phyloP scores from a whole-genome alignment of 2,888 invertebrate species.

The Dexiosoma caninum region DNA sequence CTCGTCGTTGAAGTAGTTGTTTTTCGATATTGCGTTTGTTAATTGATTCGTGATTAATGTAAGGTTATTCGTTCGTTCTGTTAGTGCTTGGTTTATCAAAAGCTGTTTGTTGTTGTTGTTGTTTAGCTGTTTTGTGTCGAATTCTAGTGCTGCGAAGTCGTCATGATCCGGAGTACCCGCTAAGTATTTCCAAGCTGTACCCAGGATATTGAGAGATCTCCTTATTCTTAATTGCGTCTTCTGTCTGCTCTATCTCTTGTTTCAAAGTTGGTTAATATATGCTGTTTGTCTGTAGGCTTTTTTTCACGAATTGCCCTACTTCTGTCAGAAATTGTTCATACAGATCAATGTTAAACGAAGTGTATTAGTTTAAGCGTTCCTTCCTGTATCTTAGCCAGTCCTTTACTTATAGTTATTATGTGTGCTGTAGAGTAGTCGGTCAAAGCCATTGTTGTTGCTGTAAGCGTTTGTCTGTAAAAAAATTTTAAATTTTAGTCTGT shows the following conservation, averaged over 20 bases:
- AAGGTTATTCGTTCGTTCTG: too few species aligned
- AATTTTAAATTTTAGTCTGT: not conserved
- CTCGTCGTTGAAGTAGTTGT: too few species aligned
- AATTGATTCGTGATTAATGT: too few species aligned
- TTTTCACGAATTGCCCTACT: not conserved
- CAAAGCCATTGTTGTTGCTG: not conserved
- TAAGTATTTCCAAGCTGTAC: too few species aligned
- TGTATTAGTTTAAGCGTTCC: not conserved
- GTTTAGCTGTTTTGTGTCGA: too few species aligned
- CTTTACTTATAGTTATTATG: not conserved
- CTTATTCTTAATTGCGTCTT: not conserved
- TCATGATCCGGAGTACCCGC: too few species aligned
- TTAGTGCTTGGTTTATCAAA: too few species aligned
- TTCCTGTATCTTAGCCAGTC: conserved; percentile 3
- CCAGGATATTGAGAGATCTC: too few species aligned
- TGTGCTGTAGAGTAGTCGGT: conserved; percentile 5
- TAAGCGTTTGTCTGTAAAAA: too few species aligned
- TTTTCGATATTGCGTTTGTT: too few species aligned
- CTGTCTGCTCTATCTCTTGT: not conserved
- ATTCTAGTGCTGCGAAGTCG: too few species aligned
- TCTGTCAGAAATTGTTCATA: not conserved
- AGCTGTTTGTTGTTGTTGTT: too few species aligned
- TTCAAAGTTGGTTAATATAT: not conserved
- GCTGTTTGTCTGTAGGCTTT: not conserved
- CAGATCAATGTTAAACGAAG: not conserved